Base-by-base conservation (phyloP, 2,888 invertebrate species). In the Drosophila yooni region DNA sequence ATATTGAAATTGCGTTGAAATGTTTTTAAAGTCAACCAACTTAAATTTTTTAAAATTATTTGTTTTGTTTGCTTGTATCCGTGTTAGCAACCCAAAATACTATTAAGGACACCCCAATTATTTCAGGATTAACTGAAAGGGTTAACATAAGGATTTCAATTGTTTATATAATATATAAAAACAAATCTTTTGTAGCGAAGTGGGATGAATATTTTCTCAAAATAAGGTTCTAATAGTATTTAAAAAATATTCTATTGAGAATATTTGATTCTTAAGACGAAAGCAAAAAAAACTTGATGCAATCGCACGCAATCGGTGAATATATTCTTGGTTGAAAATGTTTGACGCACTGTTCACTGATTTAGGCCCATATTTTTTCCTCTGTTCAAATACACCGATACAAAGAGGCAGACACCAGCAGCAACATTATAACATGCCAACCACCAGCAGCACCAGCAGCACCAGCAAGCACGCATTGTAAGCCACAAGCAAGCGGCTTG, bases 351-450 rank as follows among this genome's bases (percentile, higher is more conserved):
- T 25, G 46, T 8, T 25, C 25, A 25, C 46, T 25, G 15, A 46
- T 25, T 56, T 4, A 36, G 18, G 27, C 1, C 1, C 8, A 15
- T 15, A 25, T 13, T 53, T 56, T 36, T 38, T 29, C n/a, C 38
- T n/a, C 27, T 56, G 56, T 56, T 40, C n/a, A 62, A 13, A 58
- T 15, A 21, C 59, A 48, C 50, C 15, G 15, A 46, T n/a, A 31
- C 43, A 48, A 18, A 50, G n/a, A 61, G 38, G 53, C 34, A 54
- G 52, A 43, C n/a, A 50, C n/a, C 60, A 63, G 62, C 70, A 64
- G 25, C 31, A 40, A 71, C 65, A 68, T 63, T 64, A 74, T 53
- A 64, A 52, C 64, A 66, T 53, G 57, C 34, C 58, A 56, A 52
- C 27, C 50, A 50, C 15, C 21, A 43, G 33, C 52, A 53, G 31